Evolutionary conservation across 2,113 vertebrate species (phyloP), one percentile per base, ranked within the genome.

Genomic region (Bagarius yarrelli): DNA sequence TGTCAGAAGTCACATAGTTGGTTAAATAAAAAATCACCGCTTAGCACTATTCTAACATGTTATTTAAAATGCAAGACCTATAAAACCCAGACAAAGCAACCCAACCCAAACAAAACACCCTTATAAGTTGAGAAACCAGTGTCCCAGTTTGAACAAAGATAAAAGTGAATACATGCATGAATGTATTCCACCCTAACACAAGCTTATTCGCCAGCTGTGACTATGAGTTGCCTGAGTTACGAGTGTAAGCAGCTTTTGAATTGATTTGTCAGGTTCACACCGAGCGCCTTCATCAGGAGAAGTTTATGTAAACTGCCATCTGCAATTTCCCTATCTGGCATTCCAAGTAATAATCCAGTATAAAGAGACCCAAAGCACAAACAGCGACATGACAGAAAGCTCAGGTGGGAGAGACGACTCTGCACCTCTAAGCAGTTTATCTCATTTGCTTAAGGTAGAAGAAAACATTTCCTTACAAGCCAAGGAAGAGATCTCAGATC

Each of bases 251-350:
- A 71, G 55, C 69, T 87, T 87, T 91, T 89, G 90, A 90, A 92
- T 89, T 89, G 88, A 91, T 92, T 91, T 91, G 89, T 82, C 71
- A 75, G 50, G 32, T 87, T 90, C 82, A 83, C 87, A 83, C 74
- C 60, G 81, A 85, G 85, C 79, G 15, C 81, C 57, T 82, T 84
- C 85, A 86, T 83, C 85, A 83, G 86, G 89, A 89, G 88, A 89
- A 87, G 76, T 64, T 85, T 89, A 88, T 90, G 91, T 90, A 92
- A 93, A 91, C 90, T 92, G 90, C 90, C 92, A 92, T 89, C 88
- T 91, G 90, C 91, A 92, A 92, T 93, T 91, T 92, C 91, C 89
- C 90, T 91, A 89, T 92, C 83, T 92, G 91, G 91, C 89, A 80
- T 60, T 80, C 84, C 79, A 64, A 79, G 82, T 84, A 80, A 80